Conservation (phyloP, 2,797 vertebrate species). For the Ibycter americanus region DNA sequence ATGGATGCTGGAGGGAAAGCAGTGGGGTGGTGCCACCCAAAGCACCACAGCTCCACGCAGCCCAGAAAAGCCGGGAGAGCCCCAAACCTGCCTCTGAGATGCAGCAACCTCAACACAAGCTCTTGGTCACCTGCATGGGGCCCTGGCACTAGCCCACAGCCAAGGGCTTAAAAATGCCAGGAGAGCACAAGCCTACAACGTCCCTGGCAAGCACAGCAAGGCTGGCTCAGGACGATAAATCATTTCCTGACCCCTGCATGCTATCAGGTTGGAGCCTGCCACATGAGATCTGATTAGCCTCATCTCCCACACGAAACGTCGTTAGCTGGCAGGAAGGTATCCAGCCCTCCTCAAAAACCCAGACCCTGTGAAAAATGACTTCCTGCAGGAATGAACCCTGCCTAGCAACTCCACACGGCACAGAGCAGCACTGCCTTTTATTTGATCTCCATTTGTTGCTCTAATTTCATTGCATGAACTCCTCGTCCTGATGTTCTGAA, state of each 20-base stretch:
- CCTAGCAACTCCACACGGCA: background rate
- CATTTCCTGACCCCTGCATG: background rate
- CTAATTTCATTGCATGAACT: background rate
- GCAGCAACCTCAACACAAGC: background rate
- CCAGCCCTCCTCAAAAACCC: background rate
- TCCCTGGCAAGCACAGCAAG: background rate
- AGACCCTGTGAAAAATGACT: background rate
- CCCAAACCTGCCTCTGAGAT: background rate
- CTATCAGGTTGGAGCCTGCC: background rate
- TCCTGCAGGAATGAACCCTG: conserved; percentile 12
- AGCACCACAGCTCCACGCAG: background rate
- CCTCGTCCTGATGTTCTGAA: background rate
- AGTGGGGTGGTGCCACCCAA: fast-evolving
- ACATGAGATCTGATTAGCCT: background rate
- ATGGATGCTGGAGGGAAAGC: background rate
- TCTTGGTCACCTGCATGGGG: fast-evolving
- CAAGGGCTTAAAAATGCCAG: background rate
- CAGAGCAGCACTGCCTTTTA: background rate
- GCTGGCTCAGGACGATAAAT: background rate
- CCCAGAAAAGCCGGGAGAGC: background rate
- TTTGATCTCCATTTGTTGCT: background rate
- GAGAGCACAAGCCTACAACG: background rate
- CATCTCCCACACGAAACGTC: background rate
- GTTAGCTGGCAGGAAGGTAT: background rate
- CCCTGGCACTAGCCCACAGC: background rate